Evolutionary conservation across 1,140 invertebrate species (phyloP), one percentile per base, ranked within the genome.

Genomic region (Tetragonula clypearis): DNA sequence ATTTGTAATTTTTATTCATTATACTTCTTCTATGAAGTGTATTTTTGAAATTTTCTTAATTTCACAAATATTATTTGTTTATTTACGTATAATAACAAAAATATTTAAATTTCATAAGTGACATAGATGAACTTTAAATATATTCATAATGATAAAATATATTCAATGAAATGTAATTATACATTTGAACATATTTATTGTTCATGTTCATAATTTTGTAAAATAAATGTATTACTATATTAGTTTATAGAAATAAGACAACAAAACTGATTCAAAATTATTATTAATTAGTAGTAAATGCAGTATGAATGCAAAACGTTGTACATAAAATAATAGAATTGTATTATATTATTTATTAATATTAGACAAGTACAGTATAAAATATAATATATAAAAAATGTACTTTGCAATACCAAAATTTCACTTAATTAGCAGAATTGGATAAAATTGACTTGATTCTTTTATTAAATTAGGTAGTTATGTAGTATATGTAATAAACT

Each of bases 331-430:
- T 21, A 12, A 65, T 19, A 53, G 21, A 15, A 26, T 35, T 68
- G 53, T 79, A 68, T 55, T 21, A 55, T 68, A 35, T 76, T 79
- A 79, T 26, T 79, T 79, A 53, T 68, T 79, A 55, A 55, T 79
- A 68, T n/a, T 55, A 55, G 21, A 55, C 8, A 55, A n/a, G 26
- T 79, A 9, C 73, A 81, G 35, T 23, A 21, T 53, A 15, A 0
- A 66, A 23, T 41, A 71, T 41, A 0, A 66, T 62, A 68, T 3
- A 55, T 30, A 56, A 56, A 55, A 8, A 55, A 71, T 71, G n/a
- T 53, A 73, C 49, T 26, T 53, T 73, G n/a, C 49, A 66, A 19
- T 35, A 79, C 21, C 11, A 21, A 81, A 74, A 30, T 41, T 71
- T 55, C 26, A 74, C 26, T 35, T 55, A 19, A 82, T 12, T 14